Conservation (phyloP, 1,140 invertebrate genomes). For the Agrilus planipennis region DNA sequence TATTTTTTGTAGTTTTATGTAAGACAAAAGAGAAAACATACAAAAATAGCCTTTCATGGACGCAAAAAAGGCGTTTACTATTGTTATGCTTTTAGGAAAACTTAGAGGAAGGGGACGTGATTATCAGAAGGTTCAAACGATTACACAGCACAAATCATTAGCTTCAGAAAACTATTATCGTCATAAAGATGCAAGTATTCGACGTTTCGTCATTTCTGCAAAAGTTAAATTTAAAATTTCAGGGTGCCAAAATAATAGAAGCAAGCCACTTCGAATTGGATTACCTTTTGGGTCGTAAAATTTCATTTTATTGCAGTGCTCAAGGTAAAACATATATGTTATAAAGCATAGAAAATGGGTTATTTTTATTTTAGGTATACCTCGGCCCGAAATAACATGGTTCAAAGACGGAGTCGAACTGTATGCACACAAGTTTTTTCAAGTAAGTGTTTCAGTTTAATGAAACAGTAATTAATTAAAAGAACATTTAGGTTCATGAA, state of each 20-base stretch:
- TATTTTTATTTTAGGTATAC: constrained; percentile 34
- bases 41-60: too few relatives aligned
- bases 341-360: neutral
- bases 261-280: constrained; percentile 87
- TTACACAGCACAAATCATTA: too few relatives aligned
- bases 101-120: too few relatives aligned
- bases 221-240: constrained; percentile 23
- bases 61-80: too few relatives aligned
- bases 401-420: constrained; percentile 87
- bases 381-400: constrained; percentile 81
- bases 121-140: too few relatives aligned
- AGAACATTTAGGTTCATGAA: constrained; percentile 62
- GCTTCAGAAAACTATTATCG: constrained; percentile 55
- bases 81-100: too few relatives aligned
- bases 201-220: too few relatives aligned
- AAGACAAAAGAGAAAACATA: too few relatives aligned
- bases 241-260: constrained; percentile 79
- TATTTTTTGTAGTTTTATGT: too few relatives aligned
- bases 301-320: constrained; percentile 81
- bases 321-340: constrained; percentile 41
- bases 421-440: constrained; percentile 74
- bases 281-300: constrained; percentile 85
- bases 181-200: constrained; percentile 53
- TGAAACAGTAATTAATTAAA: neutral
- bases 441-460: constrained; percentile 44